Percentiles rank a stretch among this genome's conserved stretches.
phyloP scores from a whole-genome alignment of 2,113 vertebrate genomes.

The Nasalis larvatus region DNA sequence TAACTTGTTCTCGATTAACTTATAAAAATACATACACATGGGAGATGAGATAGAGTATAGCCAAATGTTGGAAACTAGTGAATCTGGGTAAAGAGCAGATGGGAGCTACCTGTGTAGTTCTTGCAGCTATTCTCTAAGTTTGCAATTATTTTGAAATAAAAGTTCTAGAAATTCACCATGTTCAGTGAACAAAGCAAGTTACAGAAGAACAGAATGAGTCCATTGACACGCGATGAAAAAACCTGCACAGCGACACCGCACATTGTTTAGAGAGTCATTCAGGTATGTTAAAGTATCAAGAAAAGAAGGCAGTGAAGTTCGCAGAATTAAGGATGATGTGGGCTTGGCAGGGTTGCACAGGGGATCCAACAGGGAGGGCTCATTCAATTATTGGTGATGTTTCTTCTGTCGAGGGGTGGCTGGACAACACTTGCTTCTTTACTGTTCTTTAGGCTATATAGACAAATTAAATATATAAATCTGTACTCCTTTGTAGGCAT shows the following conservation, averaged over 20 bases:
- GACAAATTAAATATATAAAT: rapidly evolving
- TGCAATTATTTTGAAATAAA: neutral
- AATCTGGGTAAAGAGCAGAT: neutral
- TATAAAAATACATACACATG: rapidly evolving
- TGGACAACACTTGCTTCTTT: rapidly evolving
- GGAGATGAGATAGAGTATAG: neutral
- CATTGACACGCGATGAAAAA: neutral
- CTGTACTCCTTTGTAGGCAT: too few relatives aligned
- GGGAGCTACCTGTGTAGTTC: neutral
- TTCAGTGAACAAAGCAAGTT: neutral
- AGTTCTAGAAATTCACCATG: neutral
- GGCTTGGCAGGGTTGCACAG: neutral
- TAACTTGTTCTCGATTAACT: too few relatives aligned
- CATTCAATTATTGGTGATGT: rapidly evolving
- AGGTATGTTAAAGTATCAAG: neutral
- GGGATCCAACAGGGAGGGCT: neutral
- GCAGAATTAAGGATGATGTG: rapidly evolving
- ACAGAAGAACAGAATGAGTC: neutral
- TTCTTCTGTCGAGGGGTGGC: neutral
- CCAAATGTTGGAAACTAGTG: neutral
- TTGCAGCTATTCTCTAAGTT: neutral
- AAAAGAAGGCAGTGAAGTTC: neutral
- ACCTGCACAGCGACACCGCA: rapidly evolving
- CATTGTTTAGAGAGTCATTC: neutral
- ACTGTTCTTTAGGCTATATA: neutral